Base-by-base conservation (phyloP, 2,888 invertebrate species). In the Scaptomyza polygonia region DNA sequence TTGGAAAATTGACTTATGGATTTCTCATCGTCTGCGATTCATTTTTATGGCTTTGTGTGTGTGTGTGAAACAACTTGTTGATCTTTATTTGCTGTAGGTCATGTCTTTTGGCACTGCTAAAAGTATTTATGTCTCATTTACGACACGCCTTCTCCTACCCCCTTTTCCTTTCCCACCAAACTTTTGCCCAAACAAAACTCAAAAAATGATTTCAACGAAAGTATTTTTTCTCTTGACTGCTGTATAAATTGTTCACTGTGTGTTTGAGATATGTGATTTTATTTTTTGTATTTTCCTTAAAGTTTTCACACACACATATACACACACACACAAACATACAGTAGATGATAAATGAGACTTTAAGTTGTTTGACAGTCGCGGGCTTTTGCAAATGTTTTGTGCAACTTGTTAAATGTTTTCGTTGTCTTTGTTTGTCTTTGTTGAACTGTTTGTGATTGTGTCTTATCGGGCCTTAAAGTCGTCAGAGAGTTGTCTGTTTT, bases 301-400 rank as follows among this genome's bases (percentile, higher is more conserved):
- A 87, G 74, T 81, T 81, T 67, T 64, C 65, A 34, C 40, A 39
- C 43, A 48, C 14, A 16, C 12, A 53, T 7, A 48, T 39, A 32
- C 53, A 48, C 7, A 3, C 30, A 47, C 0, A 18, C n/a, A 39
- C 7, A n/a, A 7, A 34, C 14, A 49, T 25, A 39, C 54, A 69
- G 51, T 72, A 80, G 74, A 89, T 89, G 89, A 89, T 90, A 87
- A 89, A 89, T 89, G 86, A 84, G 79, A 89, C 80, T 89, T 89
- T 89, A 90, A 89, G 89, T 90, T 89, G 87, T 89, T 88, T 88
- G 88, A 80, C 78, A 84, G 71, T 67, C 69, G 57, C 61, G 25
- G 25, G 34, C 69, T 40, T 58, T 58, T 36, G 53, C 55, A 61
- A 72, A 64, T 67, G 68, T 52, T 73, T 72, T 76, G 66, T 77